These are phyloP conservation scores for Tillus elongatus DNA, from an alignment of 2,888 invertebrate species.

Conservation along the genomic window DNA sequence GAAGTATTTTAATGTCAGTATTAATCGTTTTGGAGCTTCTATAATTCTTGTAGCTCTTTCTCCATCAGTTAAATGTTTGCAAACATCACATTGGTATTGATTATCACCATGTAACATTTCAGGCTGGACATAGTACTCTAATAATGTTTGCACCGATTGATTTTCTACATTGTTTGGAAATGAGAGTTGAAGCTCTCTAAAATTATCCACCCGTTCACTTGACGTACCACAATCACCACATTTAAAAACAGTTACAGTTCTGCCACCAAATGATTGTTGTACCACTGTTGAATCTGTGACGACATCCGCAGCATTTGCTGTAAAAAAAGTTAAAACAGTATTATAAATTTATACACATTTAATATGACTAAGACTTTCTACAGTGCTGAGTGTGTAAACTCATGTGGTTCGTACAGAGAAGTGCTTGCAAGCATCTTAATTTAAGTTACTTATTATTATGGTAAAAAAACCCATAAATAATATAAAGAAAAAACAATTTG, in stretches of 20 bases:
- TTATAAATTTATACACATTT: too few relatives aligned
- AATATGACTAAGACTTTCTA: too few relatives aligned
- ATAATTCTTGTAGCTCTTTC: conserved; percentile 61
- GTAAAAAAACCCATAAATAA: too few relatives aligned
- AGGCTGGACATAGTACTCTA: conserved; percentile 68
- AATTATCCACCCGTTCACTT: conserved; percentile 66
- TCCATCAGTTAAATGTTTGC: conserved; percentile 66
- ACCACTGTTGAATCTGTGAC: conserved; percentile 43
- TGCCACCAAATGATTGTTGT: conserved; percentile 69
- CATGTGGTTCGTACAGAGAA: too few relatives aligned
- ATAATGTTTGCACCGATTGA: conserved; percentile 64
- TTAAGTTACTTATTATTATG: too few relatives aligned
- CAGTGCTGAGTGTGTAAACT: too few relatives aligned
- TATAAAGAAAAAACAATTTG: too few relatives aligned
- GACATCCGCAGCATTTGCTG: conserved; percentile 24
- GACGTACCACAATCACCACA: conserved; percentile 64
- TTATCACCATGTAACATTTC: conserved; percentile 75
- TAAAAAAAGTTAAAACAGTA: too few relatives aligned
- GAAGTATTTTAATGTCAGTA: conserved; percentile 75
- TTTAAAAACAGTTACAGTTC: conserved; percentile 61
- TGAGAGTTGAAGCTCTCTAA: conserved; percentile 70
- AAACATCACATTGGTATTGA: conserved; percentile 70
- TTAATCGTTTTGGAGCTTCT: conserved; percentile 66
- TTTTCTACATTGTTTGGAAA: conserved; percentile 50
- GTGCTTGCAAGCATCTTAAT: too few relatives aligned